Evolutionary conservation across 2,113 vertebrate species (phyloP).

Genomic region (Alexandromys fortis): DNA sequence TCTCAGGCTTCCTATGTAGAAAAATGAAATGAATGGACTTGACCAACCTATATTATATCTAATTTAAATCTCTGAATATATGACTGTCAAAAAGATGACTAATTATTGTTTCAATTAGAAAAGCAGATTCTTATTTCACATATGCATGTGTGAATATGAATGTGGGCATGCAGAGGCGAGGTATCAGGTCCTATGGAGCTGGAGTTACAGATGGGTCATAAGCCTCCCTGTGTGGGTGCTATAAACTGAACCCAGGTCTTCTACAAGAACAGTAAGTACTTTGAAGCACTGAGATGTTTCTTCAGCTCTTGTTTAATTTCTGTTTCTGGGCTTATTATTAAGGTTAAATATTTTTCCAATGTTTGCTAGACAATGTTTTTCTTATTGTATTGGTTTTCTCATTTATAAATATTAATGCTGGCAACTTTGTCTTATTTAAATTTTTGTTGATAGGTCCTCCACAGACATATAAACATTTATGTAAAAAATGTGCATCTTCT

Average conservation of each 20-base stretch:
- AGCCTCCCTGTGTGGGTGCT: neutral
- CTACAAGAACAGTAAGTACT: neutral
- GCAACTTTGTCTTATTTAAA: constrained; percentile 27
- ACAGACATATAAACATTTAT: neutral
- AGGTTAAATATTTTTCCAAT: neutral
- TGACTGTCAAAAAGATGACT: neutral
- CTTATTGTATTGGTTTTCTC: neutral
- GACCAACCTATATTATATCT: neutral
- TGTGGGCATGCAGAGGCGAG: neutral
- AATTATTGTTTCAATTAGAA: constrained; percentile 24
- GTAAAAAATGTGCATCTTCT: constrained; percentile 22
- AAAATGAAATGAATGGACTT: neutral
- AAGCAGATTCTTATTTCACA: neutral
- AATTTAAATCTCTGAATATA: constrained; percentile 32
- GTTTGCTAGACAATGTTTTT: neutral
- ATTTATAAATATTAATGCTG: neutral
- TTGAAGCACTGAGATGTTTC: neutral
- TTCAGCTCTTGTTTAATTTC: neutral
- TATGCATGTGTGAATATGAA: neutral
- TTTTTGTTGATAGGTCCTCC: neutral
- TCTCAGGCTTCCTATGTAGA: neutral
- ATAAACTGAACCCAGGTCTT: neutral
- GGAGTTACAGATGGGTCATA: neutral
- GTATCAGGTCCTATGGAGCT: neutral
- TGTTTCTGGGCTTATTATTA: constrained; percentile 13